These are phyloP conservation scores for Parnassius apollo DNA, from an alignment of 2,888 invertebrate species.

Conservation along the genomic window DNA sequence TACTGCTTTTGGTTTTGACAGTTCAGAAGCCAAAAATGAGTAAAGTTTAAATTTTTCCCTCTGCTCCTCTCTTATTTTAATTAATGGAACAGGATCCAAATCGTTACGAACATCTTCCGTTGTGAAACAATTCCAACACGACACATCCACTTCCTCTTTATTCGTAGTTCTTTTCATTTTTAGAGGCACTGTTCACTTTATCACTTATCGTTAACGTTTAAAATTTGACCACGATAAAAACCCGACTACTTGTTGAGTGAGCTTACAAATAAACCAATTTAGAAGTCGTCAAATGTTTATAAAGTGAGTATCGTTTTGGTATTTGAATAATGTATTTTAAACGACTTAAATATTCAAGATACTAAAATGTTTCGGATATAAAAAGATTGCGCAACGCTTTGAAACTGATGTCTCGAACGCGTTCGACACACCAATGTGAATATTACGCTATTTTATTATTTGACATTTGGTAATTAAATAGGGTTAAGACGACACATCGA, in stretches of 20 bases:
- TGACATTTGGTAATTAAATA: constrained; percentile 22
- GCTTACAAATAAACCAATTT: constrained; percentile 50
- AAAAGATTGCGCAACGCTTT: constrained; percentile 47
- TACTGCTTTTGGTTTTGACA: constrained; percentile 59
- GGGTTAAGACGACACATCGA: too few species aligned
- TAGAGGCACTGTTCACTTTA: constrained; percentile 30
- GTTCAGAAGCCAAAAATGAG: constrained; percentile 59
- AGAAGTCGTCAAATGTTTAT: constrained; percentile 48
- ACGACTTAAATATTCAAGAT: constrained; percentile 56
- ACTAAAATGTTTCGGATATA: constrained; percentile 38
- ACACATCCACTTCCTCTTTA: constrained; percentile 46
- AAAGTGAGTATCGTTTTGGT: constrained; percentile 40
- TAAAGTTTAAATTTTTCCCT: constrained; percentile 62
- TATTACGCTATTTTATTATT: constrained; percentile 38
- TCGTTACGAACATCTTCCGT: constrained; percentile 43
- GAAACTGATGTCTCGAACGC: constrained; percentile 24
- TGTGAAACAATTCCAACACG: constrained; percentile 69
- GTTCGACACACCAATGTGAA: constrained; percentile 39
- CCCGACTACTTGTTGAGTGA: constrained; percentile 33
- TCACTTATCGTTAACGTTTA: constrained; percentile 32
- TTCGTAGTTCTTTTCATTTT: constrained; percentile 36
- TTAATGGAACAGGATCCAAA: constrained; percentile 46
- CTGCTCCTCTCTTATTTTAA: constrained; percentile 53
- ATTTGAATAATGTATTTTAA: constrained; percentile 56
- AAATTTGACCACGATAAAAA: constrained; percentile 33